Evolutionary conservation across 2,888 invertebrate genomes (phyloP).

Genomic region (Electrophaes corylata): DNA sequence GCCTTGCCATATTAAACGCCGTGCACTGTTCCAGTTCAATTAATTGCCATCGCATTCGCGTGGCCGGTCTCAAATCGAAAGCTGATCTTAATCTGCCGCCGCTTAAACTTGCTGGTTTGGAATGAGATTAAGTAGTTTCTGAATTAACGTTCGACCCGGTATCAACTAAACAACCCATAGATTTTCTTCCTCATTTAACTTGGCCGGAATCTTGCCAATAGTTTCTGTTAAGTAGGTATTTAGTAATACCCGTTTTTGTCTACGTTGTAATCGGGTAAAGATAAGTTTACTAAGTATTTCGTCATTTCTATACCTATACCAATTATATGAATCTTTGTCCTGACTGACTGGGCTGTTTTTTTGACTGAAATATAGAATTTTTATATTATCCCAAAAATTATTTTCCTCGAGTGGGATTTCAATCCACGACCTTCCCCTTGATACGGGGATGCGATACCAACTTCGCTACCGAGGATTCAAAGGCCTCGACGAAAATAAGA

Average conservation of each 20-base stretch:
- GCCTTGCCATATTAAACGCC: conserved; percentile 10
- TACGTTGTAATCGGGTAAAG: neutral
- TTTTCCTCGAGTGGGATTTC: no score
- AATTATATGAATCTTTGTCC: no score
- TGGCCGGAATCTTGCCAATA: conserved; percentile 52
- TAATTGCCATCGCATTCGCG: conserved; percentile 35
- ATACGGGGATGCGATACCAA: no score
- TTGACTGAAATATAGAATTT: no score
- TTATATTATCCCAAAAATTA: no score
- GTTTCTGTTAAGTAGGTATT: conserved; percentile 20
- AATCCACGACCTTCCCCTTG: no score
- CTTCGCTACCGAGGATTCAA: no score
- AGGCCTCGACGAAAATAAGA: no score
- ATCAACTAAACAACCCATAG: conserved; percentile 67
- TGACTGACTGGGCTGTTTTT: no score
- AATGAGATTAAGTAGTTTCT: conserved; percentile 66
- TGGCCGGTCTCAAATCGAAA: conserved; percentile 25
- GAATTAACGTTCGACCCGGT: conserved; percentile 60
- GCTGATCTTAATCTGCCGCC: conserved; percentile 47
- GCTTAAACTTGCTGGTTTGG: conserved; percentile 53
- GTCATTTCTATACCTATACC: no score
- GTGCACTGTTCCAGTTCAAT: conserved; percentile 31
- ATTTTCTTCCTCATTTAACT: conserved; percentile 76
- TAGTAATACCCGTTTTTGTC: neutral
- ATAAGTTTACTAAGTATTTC: no score